Percentiles rank a stretch among this genome's conserved stretches.
Conservation (phyloP, 1,140 invertebrate species). For the Scaptomyza pallida region DNA sequence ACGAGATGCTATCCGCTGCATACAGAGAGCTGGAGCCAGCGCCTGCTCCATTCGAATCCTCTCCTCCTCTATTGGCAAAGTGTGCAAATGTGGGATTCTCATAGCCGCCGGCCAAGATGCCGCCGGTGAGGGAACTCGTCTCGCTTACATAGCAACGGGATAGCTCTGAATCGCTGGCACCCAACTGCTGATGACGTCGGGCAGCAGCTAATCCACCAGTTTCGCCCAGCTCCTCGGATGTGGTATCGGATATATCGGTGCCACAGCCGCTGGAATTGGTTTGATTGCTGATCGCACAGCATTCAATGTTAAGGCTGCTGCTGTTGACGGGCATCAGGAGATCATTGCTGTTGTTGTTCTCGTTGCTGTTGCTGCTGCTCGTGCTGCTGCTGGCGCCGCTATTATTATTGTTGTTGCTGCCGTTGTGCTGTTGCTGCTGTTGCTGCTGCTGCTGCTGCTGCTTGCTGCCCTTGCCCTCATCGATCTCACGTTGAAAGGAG, state of each 20-base stretch:
- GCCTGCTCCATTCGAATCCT: constrained; percentile 37
- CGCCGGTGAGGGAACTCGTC: constrained; percentile 77
- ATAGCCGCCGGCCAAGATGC: constrained; percentile 66
- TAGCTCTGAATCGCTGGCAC: constrained; percentile 78
- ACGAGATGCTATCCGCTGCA: constrained; percentile 56
- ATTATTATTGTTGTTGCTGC: constrained; percentile 27
- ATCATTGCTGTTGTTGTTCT: constrained; percentile 42
- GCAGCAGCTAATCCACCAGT: constrained; percentile 17
- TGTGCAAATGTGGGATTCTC: constrained; percentile 83
- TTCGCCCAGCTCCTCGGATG: constrained; percentile 70
- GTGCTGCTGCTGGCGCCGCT: constrained; percentile 43
- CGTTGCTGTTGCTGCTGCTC: constrained; percentile 36
- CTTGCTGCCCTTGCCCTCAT: constrained; percentile 74
- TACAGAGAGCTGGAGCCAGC: constrained; percentile 35
- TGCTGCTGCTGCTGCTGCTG: constrained; percentile 55
- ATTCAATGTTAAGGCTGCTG: constrained; percentile 54
- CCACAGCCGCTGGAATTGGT: constrained; percentile 80
- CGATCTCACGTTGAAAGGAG: constrained; percentile 84
- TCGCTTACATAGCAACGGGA: constrained; percentile 83
- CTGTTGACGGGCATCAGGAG: constrained; percentile 30
- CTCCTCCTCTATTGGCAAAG: constrained; percentile 65
- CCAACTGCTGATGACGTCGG: constrained; percentile 44
- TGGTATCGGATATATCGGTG: constrained; percentile 80
- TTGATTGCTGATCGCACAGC: constrained; percentile 77
- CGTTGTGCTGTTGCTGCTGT: constrained; percentile 38